A percentile compares a stretch with the other conserved stretches of the same genome.
These are phyloP conservation scores for Drosophila nebulosa DNA, from an alignment of 1,140 invertebrate genomes.

Conservation along the genomic window DNA sequence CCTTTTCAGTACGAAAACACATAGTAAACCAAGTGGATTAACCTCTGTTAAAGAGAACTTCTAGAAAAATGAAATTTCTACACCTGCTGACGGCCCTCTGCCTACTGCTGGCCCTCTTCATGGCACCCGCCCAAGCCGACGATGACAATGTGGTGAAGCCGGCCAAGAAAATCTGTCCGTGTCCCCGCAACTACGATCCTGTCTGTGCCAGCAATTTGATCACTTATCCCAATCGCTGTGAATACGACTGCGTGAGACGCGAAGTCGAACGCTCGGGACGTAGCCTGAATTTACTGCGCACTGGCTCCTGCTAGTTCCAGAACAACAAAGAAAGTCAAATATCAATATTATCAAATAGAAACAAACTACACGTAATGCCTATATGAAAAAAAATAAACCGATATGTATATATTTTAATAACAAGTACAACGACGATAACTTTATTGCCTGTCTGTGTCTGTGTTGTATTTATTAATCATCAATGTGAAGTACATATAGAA, in stretches of 20 bases:
- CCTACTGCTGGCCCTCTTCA: conserved; percentile 41
- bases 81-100: conserved; percentile 50
- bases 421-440: neutral
- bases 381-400: conserved; percentile 10
- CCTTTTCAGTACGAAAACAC: conserved; percentile 34
- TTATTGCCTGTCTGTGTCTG: neutral
- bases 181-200: conserved; percentile 81
- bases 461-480: conserved; percentile 53
- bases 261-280: conserved; percentile 55
- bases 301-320: conserved; percentile 52
- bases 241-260: conserved; percentile 78
- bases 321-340: conserved; percentile 10
- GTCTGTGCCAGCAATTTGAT: conserved; percentile 82
- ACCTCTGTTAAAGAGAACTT: conserved; percentile 13
- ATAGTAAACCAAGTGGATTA: conserved; percentile 57
- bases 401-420: conserved; percentile 2
- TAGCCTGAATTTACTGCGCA: conserved; percentile 51
- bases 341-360: neutral
- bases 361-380: neutral
- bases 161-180: conserved; percentile 69
- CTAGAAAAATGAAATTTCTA: conserved; percentile 49
- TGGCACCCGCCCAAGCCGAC: conserved; percentile 6
- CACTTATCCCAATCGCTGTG: conserved; percentile 82
- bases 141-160: neutral
- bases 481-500: conserved; percentile 26